These are phyloP conservation scores for Drosophila suboccidentalis DNA, from an alignment of 2,888 invertebrate species.

Conservation along the genomic window DNA sequence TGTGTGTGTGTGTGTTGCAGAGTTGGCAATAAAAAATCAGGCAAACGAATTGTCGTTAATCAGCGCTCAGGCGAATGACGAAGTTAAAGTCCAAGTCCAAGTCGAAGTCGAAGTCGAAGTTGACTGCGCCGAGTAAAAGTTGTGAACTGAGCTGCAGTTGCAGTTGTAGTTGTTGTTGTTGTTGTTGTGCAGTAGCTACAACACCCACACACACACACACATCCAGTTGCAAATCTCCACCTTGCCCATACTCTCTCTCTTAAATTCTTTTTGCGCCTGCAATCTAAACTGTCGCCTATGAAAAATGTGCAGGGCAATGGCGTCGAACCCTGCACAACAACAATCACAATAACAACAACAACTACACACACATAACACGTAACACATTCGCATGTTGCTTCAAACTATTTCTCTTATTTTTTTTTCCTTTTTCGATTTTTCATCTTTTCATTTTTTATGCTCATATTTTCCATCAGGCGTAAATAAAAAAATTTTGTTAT, in stretches of 20 bases:
- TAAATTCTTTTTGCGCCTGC: constrained; percentile 44
- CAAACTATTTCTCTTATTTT: background rate
- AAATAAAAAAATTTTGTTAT: constrained; percentile 4
- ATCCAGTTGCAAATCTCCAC: constrained; percentile 34
- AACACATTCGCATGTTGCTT: constrained; percentile 2
- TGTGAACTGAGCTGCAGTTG: constrained; percentile 19
- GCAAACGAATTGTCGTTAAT: constrained; percentile 82
- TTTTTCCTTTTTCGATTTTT: background rate
- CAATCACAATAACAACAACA: background rate
- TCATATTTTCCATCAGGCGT: constrained; percentile 21
- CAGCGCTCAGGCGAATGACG: constrained; percentile 62
- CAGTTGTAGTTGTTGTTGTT: background rate
- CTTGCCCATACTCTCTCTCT: constrained; percentile 36
- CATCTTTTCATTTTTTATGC: constrained; percentile 18
- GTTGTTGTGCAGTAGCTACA: constrained; percentile 37
- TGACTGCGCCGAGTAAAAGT: constrained; percentile 34
- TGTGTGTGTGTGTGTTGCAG: constrained; percentile 20
- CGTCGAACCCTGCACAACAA: constrained; percentile 52
- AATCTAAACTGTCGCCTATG: constrained; percentile 81
- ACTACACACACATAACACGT: constrained; percentile 2
- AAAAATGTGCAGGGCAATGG: constrained; percentile 78
- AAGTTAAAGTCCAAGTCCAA: constrained; percentile 39
- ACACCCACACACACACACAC: constrained; percentile 34
- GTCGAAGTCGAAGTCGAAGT: constrained; percentile 37
- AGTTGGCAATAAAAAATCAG: constrained; percentile 76